Evolutionary conservation across 1,140 invertebrate species (phyloP), one percentile per base, ranked within the genome.

Genomic region (Drosophila nebulosa): DNA sequence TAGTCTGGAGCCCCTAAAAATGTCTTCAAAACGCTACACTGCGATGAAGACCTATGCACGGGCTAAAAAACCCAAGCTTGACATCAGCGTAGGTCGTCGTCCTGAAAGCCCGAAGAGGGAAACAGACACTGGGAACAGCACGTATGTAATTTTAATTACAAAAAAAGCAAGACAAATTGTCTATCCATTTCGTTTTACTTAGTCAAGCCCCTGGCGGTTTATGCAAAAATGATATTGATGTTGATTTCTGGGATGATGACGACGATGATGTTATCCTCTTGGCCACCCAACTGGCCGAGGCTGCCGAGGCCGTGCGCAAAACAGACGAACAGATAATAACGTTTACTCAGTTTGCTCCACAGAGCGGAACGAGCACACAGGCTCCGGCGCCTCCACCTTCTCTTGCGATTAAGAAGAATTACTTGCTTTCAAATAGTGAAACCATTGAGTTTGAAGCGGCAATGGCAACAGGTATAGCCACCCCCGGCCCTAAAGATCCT

Each of bases 251-350:
- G 89, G 89, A 62, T 6, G 79, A 78, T 58, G 85, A 90, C 7
- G 90, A 90, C 30, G 90, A 90, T 21, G 89, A 90, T 63, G 86
- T 79, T 14, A 81, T 90, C 22, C 27, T 90, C 12, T 52, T 90
- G 46, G 90, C 89, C 32, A 88, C 90, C 0, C 89, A 90, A 61
- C 52, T 66, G 32, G 90, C 75, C 18, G 89, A 90, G 53, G 73
- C 78, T n/a, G 70, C 71, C 30, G 72, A 59, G 30, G 65, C 61
- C 4, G 50, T 63, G 12, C 67, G 58, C 3, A 59, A 74, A 21
- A 27, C 52, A 7, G 62, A 74, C 1, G 76, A 89, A 32, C 65
- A 84, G 4, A 46, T 16, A 9, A 46, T 46, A 7, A 77, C 79
- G 14, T 90, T 90, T 6, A 76, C 51, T 46, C 72, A 89, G 51